Evolutionary conservation across 1,140 invertebrate genomes (phyloP).

Genomic region (Drosophila seguyi): DNA sequence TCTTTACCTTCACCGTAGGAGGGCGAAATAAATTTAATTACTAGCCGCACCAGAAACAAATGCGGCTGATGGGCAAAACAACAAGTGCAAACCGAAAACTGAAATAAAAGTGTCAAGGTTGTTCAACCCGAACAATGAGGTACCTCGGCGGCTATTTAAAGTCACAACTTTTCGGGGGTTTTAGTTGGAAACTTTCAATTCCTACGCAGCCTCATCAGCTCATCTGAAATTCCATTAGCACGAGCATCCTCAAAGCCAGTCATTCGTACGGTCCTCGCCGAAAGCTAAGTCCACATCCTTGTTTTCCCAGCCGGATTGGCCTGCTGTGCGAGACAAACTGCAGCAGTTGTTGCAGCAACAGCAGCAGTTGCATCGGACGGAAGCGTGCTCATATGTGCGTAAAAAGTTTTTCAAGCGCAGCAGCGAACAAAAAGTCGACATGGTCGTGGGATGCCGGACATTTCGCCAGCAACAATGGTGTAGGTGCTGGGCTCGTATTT

Average conservation of each 20-base stretch:
- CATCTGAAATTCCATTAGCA: constrained; percentile 57
- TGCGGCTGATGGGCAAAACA: constrained; percentile 14
- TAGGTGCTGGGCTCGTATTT: constrained; percentile 27
- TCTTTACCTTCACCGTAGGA: constrained; percentile 38
- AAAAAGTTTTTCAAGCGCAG: constrained; percentile 65
- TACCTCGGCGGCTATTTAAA: constrained; percentile 26
- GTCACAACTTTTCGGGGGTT: constrained; percentile 22
- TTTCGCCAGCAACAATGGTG: constrained; percentile 41
- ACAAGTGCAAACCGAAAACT: constrained; percentile 15
- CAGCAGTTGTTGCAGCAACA: constrained; percentile 25
- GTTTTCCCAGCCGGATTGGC: constrained; percentile 29
- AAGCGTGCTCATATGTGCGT: constrained; percentile 60
- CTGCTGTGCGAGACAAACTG: constrained; percentile 23
- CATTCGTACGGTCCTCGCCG: constrained; percentile 23
- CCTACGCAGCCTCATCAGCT: constrained; percentile 12
- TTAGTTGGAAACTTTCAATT: constrained; percentile 27
- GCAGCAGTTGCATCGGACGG: constrained; percentile 46
- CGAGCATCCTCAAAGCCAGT: constrained; percentile 32
- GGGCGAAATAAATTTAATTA: constrained; percentile 51
- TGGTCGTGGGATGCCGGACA: constrained; percentile 32
- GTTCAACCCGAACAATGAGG: constrained; percentile 59
- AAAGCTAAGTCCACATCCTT: constrained; percentile 39
- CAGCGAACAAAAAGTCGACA: constrained; percentile 47
- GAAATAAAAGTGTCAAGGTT: constrained; percentile 59
- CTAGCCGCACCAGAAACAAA: constrained; percentile 17